Base-by-base conservation (phyloP, 2,888 invertebrate genomes). In the Pasiphila rectangulata region DNA sequence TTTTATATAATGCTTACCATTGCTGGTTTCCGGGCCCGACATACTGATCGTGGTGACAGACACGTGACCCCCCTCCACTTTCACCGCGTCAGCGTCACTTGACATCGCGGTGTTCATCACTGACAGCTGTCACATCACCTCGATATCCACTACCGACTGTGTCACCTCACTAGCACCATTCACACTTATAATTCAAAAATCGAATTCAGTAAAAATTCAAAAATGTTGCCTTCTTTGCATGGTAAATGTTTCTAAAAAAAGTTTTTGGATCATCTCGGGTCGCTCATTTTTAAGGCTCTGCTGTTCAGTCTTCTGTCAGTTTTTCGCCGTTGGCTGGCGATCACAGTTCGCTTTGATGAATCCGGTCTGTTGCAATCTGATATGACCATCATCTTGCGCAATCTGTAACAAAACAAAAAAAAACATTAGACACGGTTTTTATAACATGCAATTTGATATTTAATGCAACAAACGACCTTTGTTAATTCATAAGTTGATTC, bases 41-140 rank as follows among this genome's bases (percentile, higher is more conserved):
- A 93, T 92, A 75, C 94, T 94, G 83, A 95, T 95, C 61, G 94
- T 94, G 60, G 95, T 95, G 69, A 95, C 94, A 50, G 95, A 94
- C 47, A 95, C 93, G 89, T 95, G 72, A 67, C 84, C 82, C 59
- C 88, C 80, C 75, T 87, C 90, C 64, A 85, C 81, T 71, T 84
- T 85, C 56, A 88, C 83, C 55, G 88, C 68, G 54, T 89, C 88
- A 38, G 83, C 81, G 56, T 88, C 89, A 61, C 75, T 83, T 66
- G 81, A 75, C 76, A 86, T 87, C 64, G 72, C 75, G 64, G 64
- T 62, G 58, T 64, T 79, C 71, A 73, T 75, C 70, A 65, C 41
- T 70, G 66, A 53, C 53, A 45, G 36, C 40, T 45, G 32, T 50
- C 60, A 62, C 68, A 64, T 57, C 51, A 52, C 56, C 72, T 78